These are phyloP conservation scores for Anarhynchus alexandrinus DNA, from an alignment of 2,113 vertebrate genomes.

Conservation along the genomic window DNA sequence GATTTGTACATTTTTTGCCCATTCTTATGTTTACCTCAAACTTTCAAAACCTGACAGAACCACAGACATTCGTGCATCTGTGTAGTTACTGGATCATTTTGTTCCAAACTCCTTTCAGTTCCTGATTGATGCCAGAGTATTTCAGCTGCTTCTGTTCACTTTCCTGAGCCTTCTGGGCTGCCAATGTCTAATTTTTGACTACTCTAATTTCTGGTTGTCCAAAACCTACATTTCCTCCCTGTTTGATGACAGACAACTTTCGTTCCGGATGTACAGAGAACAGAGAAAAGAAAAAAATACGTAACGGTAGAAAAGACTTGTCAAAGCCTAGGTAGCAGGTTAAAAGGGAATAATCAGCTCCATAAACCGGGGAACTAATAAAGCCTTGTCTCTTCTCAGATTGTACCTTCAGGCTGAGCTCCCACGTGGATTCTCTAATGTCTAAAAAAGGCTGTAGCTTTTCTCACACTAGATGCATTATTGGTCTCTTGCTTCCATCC, in stretches of 20 bases:
- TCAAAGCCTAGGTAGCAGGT: background rate
- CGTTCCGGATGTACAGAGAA: background rate
- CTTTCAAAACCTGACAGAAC: background rate
- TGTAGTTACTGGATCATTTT: background rate
- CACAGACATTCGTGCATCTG: background rate
- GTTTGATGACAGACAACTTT: background rate
- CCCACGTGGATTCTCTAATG: background rate
- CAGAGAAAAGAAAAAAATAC: background rate
- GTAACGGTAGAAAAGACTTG: background rate
- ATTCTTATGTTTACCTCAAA: background rate
- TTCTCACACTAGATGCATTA: background rate
- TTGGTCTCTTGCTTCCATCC: background rate
- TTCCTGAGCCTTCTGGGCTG: background rate
- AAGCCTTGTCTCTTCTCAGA: background rate
- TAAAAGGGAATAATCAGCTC: background rate
- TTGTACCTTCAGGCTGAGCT: background rate
- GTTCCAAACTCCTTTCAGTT: background rate
- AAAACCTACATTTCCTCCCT: background rate
- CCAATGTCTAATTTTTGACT: background rate
- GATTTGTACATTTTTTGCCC: background rate
- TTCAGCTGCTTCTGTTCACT: background rate
- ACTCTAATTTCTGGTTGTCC: background rate
- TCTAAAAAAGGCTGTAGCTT: background rate
- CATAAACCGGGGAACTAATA: background rate
- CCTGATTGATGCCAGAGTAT: background rate